These are phyloP conservation scores for Lagothrix lagotricha DNA, from an alignment of 2,797 vertebrate genomes.

Conservation along the genomic window DNA sequence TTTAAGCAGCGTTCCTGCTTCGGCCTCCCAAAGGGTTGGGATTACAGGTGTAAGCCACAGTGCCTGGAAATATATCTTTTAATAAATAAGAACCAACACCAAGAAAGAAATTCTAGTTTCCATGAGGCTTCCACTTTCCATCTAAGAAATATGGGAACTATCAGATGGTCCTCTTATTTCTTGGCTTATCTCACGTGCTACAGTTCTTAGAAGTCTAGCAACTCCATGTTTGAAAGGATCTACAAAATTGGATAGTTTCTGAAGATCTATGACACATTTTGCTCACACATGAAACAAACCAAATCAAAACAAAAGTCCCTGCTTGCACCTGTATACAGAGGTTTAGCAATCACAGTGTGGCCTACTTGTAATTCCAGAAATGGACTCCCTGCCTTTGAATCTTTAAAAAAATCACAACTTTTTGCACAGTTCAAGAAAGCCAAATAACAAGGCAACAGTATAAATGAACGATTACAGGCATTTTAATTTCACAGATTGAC, in stretches of 20 bases:
- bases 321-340: not conserved
- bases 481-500: not conserved
- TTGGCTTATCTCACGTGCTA: not conserved
- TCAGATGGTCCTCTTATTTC: rapidly evolving
- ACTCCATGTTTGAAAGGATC: not conserved
- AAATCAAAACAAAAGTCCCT: not conserved
- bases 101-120: not conserved
- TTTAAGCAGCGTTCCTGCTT: not conserved
- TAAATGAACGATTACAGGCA: not conserved
- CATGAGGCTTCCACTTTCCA: not conserved
- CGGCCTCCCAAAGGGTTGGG: not conserved
- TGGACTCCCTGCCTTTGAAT: not conserved
- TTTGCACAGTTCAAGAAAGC: not conserved
- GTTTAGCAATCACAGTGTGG: not conserved
- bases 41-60: not conserved
- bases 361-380: rapidly evolving
- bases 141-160: not conserved
- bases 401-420: not conserved
- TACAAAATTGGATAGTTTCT: rapidly evolving
- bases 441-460: not conserved
- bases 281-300: not conserved
- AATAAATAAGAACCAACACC: not conserved
- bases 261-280: rapidly evolving
- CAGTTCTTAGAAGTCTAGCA: not conserved
- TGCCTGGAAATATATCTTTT: not conserved